Base-by-base conservation (phyloP, 2,797 vertebrate species). In the Tokudaia tokunoshimensis region DNA sequence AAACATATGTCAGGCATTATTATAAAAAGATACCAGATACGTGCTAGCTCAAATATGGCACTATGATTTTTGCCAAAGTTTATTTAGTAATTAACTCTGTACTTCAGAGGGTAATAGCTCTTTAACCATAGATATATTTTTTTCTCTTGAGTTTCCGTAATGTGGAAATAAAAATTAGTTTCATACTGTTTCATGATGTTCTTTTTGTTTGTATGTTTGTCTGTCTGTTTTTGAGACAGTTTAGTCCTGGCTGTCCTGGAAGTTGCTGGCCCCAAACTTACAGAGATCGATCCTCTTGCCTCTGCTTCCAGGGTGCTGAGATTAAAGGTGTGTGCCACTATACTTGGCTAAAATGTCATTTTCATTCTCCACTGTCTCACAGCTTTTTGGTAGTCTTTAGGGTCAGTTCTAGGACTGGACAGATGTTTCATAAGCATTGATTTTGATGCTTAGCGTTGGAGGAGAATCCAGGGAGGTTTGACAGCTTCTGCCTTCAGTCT, bases 51-150 rank as follows among this genome's bases (percentile, higher is more conserved):
- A 47, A 94, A 61, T 61, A 92, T 14, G 70, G 52, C 41, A 55
- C 34, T 61, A 61, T 79, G 87, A 72, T 85, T 96, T 91, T 94
- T 79, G n/a, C 76, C 34, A 80, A 75, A 78, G 67, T 70, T 85
- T 82, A 41, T 81, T 88, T 94, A 92, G 57, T 82, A 75, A 24
- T 84, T 86, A 79, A 75, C 57, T 89, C 89, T 91, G 37, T 80
- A 78, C 52, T 93, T 93, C 85, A 88, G 19, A 96, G 90, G 41
- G 22, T 72, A 80, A 57, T 26, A 89, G 80, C 75, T 94, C 34
- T 26, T 92, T 93, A 88, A 88, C 34, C 37, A 3, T 72, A 63
- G 11, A 74, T 76, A 50, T 34, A 31, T 70, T 50, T 72, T 70
- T 67, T 83, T 50, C 0, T 79, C 61, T 85, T 37, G 52, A 76